Conservation (phyloP, 2,113 vertebrate species). For the human region GRCh38 chr7:69086501-69087000, state of each 20-base stretch:
- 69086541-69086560: not conserved
- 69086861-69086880: not conserved
- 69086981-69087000: no score
- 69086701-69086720: not conserved
- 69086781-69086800: not conserved
- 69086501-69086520: not conserved
- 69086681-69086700: not conserved
- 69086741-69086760: not conserved
- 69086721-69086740: not conserved
- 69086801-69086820: not conserved
- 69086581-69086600: not conserved
- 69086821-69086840: not conserved
- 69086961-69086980: no score
- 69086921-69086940: no score
- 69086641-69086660: not conserved
- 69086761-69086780: not conserved
- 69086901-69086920: not conserved
- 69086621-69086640: not conserved
- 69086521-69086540: not conserved
- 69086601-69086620: not conserved
- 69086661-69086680: not conserved
- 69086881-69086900: not conserved
- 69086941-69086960: no score
- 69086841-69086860: not conserved
- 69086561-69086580: not conserved